phyloP scores from a whole-genome alignment of 2,888 invertebrate genomes.

The Drosophila robusta region DNA sequence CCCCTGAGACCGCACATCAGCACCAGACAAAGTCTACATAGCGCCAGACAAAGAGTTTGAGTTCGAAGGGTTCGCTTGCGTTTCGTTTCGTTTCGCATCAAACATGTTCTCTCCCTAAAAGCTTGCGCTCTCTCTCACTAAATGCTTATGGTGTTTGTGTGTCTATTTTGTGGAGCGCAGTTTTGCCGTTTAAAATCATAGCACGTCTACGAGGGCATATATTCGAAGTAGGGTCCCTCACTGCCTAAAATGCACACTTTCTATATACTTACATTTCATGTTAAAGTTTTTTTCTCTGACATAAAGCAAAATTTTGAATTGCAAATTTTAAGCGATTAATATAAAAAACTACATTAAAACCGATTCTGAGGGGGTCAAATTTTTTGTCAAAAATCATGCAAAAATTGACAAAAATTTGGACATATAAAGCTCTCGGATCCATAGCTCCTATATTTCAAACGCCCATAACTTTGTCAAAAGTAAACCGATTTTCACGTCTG shows the following conservation, averaged over 20 bases:
- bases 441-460: no score
- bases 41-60: constrained; percentile 42
- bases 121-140: constrained; percentile 11
- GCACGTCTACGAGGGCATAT: constrained; percentile 12
- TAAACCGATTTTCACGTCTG: no score
- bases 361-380: no score
- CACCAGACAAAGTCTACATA: constrained; percentile 58
- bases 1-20: constrained; percentile 32
- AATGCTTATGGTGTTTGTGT: neutral
- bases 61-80: constrained; percentile 31
- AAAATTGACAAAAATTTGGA: no score
- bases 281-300: no score
- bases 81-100: constrained; percentile 25
- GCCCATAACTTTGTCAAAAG: no score
- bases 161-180: constrained; percentile 22
- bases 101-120: constrained; percentile 42
- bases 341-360: no score
- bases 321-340: no score
- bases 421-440: no score
- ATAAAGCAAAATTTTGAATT: no score
- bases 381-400: no score
- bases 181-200: constrained; percentile 29
- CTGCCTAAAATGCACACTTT: constrained; percentile 1
- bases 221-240: constrained; percentile 35
- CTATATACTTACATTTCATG: no score